Evolutionary conservation across 2,113 vertebrate genomes (phyloP).

Genomic region (Strix uralensis): DNA sequence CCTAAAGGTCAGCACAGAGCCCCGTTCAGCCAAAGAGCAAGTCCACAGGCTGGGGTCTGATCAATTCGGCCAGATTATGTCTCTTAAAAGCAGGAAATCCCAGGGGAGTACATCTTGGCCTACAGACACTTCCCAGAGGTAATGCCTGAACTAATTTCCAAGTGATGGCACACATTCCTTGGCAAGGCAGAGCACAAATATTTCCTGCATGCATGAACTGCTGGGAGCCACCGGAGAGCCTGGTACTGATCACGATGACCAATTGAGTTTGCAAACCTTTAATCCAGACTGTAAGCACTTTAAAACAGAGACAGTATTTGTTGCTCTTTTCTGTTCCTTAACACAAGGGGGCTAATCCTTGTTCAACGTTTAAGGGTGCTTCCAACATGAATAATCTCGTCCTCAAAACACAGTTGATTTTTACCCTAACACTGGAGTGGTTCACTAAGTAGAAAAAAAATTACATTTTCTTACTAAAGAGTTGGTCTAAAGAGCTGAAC

Average conservation of each 20-base stretch:
- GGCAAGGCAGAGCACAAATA: conserved; percentile 22
- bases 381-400: conserved; percentile 5
- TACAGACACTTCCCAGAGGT: conserved; percentile 5
- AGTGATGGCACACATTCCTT: conserved; percentile 3
- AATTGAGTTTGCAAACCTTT: not conserved
- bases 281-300: conserved; percentile 4
- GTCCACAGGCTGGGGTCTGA: not conserved
- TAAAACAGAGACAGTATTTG: not conserved
- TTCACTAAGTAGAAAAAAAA: not conserved
- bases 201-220: not conserved
- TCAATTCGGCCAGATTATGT: fast-evolving
- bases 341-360: conserved; percentile 3
- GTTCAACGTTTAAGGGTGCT: not conserved
- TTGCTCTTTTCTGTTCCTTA: conserved; percentile 23
- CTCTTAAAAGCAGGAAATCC: not conserved
- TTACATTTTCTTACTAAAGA: not conserved
- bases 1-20: not conserved
- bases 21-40: not conserved
- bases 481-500: not conserved
- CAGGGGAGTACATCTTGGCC: not conserved
- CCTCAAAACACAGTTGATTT: not conserved
- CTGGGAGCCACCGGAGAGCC: conserved; percentile 23
- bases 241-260: not conserved
- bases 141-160: not conserved
- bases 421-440: not conserved